Percentiles rank a stretch among this genome's conserved stretches.
Conservation (phyloP, 2,797 vertebrate species). For the Sebastes taczanowskii region DNA sequence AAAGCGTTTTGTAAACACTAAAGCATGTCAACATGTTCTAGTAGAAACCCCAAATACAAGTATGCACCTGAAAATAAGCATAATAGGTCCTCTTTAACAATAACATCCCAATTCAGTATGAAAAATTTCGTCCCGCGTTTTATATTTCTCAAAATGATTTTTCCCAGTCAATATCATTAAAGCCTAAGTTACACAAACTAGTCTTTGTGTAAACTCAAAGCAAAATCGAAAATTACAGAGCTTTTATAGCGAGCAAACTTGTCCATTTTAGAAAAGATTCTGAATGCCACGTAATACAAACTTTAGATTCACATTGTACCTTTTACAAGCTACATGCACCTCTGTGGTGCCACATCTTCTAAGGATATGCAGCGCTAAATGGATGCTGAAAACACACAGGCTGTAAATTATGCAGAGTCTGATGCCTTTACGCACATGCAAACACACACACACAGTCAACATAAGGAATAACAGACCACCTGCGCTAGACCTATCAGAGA, state of each 20-base stretch:
- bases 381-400: not conserved
- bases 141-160: not conserved
- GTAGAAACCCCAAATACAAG: no score
- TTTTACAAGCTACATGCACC: not conserved
- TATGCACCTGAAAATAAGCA: no score
- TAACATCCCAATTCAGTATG: not conserved
- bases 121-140: not conserved
- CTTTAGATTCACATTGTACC: not conserved
- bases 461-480: not conserved
- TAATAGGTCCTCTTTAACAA: not conserved
- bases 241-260: not conserved
- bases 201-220: not conserved
- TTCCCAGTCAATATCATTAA: not conserved
- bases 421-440: not conserved
- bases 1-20: no score
- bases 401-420: conserved; percentile 20
- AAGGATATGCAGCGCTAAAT: not conserved
- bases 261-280: not conserved
- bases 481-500: not conserved
- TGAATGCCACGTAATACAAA: not conserved
- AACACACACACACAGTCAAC: not conserved
- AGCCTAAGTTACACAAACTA: not conserved
- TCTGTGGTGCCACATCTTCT: not conserved
- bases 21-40: no score
- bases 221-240: not conserved